Percentiles rank a stretch among this genome's conserved stretches.
Evolutionary conservation across 2,888 invertebrate genomes (phyloP).

Genomic region (Ichneumoninae sp.): DNA sequence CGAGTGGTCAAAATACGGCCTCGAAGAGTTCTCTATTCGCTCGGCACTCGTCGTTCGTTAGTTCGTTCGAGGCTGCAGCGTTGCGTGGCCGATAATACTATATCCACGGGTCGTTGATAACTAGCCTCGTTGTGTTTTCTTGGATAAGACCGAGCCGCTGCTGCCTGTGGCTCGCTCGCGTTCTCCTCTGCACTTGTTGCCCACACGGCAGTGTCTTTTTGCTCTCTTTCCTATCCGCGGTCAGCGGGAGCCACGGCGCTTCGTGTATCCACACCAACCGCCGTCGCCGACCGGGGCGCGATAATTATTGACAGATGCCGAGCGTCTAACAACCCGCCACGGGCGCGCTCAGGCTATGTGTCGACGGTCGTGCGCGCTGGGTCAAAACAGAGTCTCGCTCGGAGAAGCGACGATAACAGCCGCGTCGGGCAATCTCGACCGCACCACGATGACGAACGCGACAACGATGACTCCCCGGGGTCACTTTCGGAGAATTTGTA

Average conservation of each 20-base stretch:
- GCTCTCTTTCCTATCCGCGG: slow-evolving; percentile 36
- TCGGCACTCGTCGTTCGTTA: slow-evolving; percentile 14
- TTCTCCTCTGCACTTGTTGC: slow-evolving; percentile 16
- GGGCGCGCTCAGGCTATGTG: slow-evolving; percentile 6
- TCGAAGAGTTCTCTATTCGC: slow-evolving; percentile 3
- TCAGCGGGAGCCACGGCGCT: slow-evolving; percentile 17
- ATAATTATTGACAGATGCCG: slow-evolving; percentile 65
- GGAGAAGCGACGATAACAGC: slow-evolving; percentile 46
- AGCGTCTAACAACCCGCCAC: slow-evolving; percentile 47
- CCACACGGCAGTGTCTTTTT: neutral
- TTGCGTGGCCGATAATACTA: slow-evolving; percentile 53
- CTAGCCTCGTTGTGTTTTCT: slow-evolving; percentile 63
- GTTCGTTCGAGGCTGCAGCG: slow-evolving; percentile 27
- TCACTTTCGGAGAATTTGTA: slow-evolving; percentile 39
- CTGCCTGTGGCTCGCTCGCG: slow-evolving; percentile 17
- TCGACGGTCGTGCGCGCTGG: slow-evolving; percentile 43
- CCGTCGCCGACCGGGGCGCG: slow-evolving; percentile 17
- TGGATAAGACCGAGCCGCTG: slow-evolving; percentile 50
- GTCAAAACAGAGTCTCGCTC: slow-evolving; percentile 54
- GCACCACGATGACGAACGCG: slow-evolving; percentile 15
- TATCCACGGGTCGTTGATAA: slow-evolving; percentile 66
- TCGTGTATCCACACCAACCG: neutral
- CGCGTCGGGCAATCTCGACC: slow-evolving; percentile 28
- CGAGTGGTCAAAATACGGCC: neutral
- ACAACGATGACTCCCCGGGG: slow-evolving; percentile 25